Base-by-base conservation (phyloP, 2,888 invertebrate genomes). In the Eupeodes latifasciatus region DNA sequence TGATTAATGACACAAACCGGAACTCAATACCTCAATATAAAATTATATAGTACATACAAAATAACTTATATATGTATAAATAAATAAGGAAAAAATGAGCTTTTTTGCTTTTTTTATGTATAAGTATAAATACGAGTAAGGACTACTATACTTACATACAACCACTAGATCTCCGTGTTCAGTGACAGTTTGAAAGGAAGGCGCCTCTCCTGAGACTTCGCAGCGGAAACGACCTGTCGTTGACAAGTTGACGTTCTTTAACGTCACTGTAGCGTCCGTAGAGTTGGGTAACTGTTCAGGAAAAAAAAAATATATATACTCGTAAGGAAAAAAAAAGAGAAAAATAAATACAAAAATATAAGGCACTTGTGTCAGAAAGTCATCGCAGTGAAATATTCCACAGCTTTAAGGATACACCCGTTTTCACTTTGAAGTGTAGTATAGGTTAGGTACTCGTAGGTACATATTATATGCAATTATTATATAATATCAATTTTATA, bases 141-240 rank as follows among this genome's bases (percentile, higher is more conserved):
- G 5, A 40, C 9, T 5, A 7, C 55, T 69, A 44, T 92, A 95
- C 95, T 95, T 94, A 96, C 96, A 96, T 84, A 96, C 96, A 91
- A 96, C 96, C 91, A 94, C 94, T 95, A 96, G 96, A 91, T 95
- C 95, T 90, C 95, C 95, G 91, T 95, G 95, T 91, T 96, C 95
- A 64, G 95, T 95, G 90, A 96, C 96, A 77, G 96, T 96, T 92
- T 96, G 95, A 92, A 96, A 96, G 89, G 95, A 95, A 66, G 96
- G 96, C 66, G 96, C 96, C 92, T 96, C 96, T 57, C 95, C 96
- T 79, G 96, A 96, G 90, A 96, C 96, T 92, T 96, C 96, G 92
- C 96, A 96, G 89, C 96, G 94, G 93, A 96, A 96, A 85, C 95
- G 93, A 72, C 96, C 96, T 62, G 95, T 94, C 89, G 96, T 95